Conservation (phyloP, 2,113 vertebrate genomes). For the Phrynosoma platyrhinos region DNA sequence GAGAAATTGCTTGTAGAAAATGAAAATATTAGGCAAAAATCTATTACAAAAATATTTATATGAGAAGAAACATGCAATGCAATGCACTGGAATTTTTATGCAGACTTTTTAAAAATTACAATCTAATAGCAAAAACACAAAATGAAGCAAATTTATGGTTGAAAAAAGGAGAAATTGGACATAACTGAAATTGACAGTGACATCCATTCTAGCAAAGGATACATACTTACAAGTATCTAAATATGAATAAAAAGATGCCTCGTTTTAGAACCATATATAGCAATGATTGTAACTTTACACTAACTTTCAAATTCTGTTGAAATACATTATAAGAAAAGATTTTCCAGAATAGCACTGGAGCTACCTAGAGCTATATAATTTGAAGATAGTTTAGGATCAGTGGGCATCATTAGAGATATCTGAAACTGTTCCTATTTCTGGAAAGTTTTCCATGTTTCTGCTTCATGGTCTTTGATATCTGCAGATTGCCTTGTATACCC, state of each 20-base stretch:
- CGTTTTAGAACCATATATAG: neutral
- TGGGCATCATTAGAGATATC: neutral
- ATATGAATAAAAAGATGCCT: neutral
- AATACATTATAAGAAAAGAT: neutral
- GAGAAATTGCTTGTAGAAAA: neutral
- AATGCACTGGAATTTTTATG: neutral
- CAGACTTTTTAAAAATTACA: neutral
- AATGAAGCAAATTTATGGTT: neutral
- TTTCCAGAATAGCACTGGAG: neutral
- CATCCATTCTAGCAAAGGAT: neutral
- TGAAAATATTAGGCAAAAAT: neutral
- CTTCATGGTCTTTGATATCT: neutral
- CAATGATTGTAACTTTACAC: neutral
- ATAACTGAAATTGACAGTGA: neutral
- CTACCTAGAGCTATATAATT: neutral
- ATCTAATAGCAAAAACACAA: neutral
- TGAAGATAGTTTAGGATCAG: neutral
- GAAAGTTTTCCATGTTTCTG: neutral
- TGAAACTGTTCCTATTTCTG: neutral
- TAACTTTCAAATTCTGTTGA: neutral
- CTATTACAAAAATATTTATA: neutral
- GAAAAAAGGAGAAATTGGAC: neutral
- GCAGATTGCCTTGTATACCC: neutral
- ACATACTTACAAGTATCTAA: accelerated
- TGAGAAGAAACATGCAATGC: neutral